Conservation (phyloP, 2,113 vertebrate species). For the Sander lucioperca region DNA sequence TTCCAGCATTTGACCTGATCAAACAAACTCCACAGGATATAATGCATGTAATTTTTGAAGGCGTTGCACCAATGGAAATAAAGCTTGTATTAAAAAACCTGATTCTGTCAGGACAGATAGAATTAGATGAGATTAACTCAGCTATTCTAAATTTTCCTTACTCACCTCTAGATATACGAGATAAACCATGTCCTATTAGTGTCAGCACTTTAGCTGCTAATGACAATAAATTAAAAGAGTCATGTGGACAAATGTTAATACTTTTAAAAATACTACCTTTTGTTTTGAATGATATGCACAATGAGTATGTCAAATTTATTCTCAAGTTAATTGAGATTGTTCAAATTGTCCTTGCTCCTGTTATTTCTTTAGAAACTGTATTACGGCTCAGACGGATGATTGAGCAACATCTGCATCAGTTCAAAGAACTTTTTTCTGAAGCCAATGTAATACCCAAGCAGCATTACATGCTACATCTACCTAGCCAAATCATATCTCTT, state of each 20-base stretch:
- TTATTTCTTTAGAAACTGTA: constrained; percentile 34
- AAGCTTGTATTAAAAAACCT: no score
- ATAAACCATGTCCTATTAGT: no score
- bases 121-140: no score
- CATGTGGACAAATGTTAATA: constrained; percentile 28
- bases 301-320: constrained; percentile 33
- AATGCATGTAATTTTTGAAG: no score
- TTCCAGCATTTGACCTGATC: no score
- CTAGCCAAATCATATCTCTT: constrained; percentile 7
- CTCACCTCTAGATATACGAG: no score
- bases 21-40: no score
- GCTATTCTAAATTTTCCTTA: no score
- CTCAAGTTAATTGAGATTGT: constrained; percentile 9
- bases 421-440: neutral
- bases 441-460: constrained; percentile 15
- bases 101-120: no score
- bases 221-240: constrained; percentile 6
- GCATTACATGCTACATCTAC: constrained; percentile 10
- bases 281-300: constrained; percentile 11
- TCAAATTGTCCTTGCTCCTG: constrained; percentile 16
- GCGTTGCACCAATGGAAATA: no score
- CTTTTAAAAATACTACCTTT: constrained; percentile 17
- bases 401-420: constrained; percentile 18
- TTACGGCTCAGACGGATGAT: neutral
- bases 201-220: no score